Percentiles rank a stretch among this genome's conserved stretches.
Evolutionary conservation across 2,888 invertebrate genomes (phyloP).

Genomic region (Parnassius glacialis): DNA sequence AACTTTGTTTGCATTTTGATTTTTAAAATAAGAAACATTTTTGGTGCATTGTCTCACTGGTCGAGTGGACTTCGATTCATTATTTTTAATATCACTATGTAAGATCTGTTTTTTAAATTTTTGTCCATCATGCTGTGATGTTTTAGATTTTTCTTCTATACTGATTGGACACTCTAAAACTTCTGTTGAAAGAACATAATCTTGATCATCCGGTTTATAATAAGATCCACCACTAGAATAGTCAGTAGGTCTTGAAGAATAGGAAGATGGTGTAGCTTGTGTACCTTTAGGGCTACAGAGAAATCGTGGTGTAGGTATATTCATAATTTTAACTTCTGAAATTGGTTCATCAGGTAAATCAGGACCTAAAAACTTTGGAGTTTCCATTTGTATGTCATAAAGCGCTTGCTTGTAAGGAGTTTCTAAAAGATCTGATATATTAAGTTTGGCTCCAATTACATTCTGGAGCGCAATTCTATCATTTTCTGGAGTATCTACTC

Average conservation of each 20-base stretch:
- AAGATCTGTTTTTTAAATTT: conserved; percentile 28
- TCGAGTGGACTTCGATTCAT: conserved; percentile 40
- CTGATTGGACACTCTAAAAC: conserved; percentile 44
- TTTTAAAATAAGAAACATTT: conserved; percentile 67
- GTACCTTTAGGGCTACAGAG: conserved; percentile 65
- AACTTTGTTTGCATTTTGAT: conserved; percentile 36
- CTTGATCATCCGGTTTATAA: conserved; percentile 83
- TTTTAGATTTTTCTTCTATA: conserved; percentile 9
- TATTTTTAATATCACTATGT: conserved; percentile 17
- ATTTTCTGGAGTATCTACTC: conserved; percentile 63
- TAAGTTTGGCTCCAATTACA: conserved; percentile 66
- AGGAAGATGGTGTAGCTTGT: conserved; percentile 66
- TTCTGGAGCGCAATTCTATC: conserved; percentile 66
- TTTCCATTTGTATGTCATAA: conserved; percentile 75
- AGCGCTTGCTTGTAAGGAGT: conserved; percentile 80
- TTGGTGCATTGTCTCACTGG: conserved; percentile 70
- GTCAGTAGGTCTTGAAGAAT: conserved; percentile 76
- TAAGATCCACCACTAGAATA: conserved; percentile 83
- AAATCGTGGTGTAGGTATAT: conserved; percentile 80
- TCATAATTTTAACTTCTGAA: conserved; percentile 80
- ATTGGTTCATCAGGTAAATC: conserved; percentile 66
- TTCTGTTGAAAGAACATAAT: conserved; percentile 59
- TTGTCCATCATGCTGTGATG: conserved; percentile 31
- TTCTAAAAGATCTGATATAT: conserved; percentile 76
- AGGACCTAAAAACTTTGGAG: conserved; percentile 77